Base-by-base conservation (phyloP, 2,888 invertebrate species). In the Machimus rusticus region DNA sequence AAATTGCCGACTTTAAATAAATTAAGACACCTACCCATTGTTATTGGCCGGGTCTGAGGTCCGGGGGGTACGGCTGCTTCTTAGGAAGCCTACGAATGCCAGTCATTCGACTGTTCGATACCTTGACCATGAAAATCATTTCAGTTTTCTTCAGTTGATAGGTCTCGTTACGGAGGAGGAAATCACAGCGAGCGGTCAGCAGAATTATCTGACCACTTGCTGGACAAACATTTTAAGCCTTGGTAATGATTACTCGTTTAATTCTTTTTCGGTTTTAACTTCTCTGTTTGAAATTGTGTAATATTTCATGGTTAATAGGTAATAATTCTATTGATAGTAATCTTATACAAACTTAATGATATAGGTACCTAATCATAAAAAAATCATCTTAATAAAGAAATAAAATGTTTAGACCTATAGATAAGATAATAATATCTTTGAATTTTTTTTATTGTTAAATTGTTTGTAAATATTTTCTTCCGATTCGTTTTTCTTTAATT, bases 21-120 rank as follows among this genome's bases (percentile, higher is more conserved):
- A 85, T 85, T 85, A 85, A 85, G 74, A 85, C 85, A 85, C 85
- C 85, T 85, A 85, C 85, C 85, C 85, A 85, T 85, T 85, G 85
- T 85, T 85, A 74, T 34, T 34, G 74, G 85, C 43, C 46, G 14
- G 37, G n/a, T 28, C 74, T 43, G 28, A 31, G 85, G 43, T 31
- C 12, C 79, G n/a, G 79, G n/a, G 39, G 79, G 14, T 28, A 23
- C 85, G 74, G 74, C 16, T 37, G 85, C 85, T 85, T 46, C 85
- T 43, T 85, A 85, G 28, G 85, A 85, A 85, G 85, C 85, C 28
- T 85, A 28, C 31, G 43, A 74, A 74, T 37, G 74, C 85, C 74
- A 74, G 14, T 85, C 85, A 74, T 14, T 85, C 16, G 31, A 74
- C 43, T 74, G n/a, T 39, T 85, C 74, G 74, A 74, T 85, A 28